Evolutionary conservation across 2,113 vertebrate species (phyloP), one percentile per base, ranked within the genome.

Genomic region (Tor tambroides): DNA sequence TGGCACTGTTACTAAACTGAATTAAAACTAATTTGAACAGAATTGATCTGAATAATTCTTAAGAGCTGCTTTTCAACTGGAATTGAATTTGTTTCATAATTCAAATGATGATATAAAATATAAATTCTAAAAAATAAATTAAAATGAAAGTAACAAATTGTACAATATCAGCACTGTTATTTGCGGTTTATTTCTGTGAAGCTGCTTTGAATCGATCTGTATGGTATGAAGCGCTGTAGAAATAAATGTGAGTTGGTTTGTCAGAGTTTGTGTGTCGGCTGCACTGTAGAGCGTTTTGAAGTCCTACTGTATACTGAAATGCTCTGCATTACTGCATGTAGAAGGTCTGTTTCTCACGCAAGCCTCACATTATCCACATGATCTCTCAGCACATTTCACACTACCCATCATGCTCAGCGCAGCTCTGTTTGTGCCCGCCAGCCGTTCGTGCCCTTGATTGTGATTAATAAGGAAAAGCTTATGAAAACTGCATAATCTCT

Each of bases 391-490:
- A 12, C 69, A 10, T 38, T 23, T 61, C 78, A 35, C 17, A 46
- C 65, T 89, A 89, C 86, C 88, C 88, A 89, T 61, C 80, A 86
- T 86, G 84, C 86, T 46, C 26, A 10, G 77, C n/a, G 38, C 43
- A 4, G 30, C 43, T 56, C 86, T 85, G 88, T 89, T 89, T 92
- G 80, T 92, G 89, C 90, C 84, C 35, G 19, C 3, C 46, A 83
- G 87, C 89, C 88, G 86, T 86, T 89, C 72, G 74, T 12, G 82
- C 86, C 90, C 85, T 65, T 85, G 85, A 92, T 87, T 89, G 74
- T 92, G 88, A 92, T 92, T 92, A 92, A 93, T 94, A 91, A 91
- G 89, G 72, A 92, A 92, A 59, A 85, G 69, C 89, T 92, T 90
- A 92, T 91, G 86, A 92, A 92, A 92, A 91, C 90, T 87, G 84